A percentile compares a stretch with the other conserved stretches of the same genome.
Conservation (phyloP, 2,888 invertebrate species). For the Cerceris ruficornis region DNA sequence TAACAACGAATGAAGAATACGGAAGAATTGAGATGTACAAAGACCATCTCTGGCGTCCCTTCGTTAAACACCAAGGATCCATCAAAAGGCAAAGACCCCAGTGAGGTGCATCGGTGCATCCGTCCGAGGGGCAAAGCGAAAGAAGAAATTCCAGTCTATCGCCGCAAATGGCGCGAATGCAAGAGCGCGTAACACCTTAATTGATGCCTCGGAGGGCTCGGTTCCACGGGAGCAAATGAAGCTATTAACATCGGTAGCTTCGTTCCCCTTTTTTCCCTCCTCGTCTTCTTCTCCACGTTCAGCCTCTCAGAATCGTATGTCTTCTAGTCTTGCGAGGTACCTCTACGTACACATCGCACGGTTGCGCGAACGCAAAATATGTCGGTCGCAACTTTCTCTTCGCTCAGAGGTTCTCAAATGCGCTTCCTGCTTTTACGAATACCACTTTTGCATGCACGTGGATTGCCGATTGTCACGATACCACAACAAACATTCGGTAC, state of each 20-base stretch:
- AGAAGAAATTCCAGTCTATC: constrained; percentile 51
- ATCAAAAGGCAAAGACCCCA: too few relatives aligned
- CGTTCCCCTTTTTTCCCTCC: constrained; percentile 11
- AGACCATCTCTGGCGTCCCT: too few relatives aligned
- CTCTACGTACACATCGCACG: constrained; percentile 48
- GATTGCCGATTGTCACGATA: constrained; percentile 2
- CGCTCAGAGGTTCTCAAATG: constrained; percentile 77
- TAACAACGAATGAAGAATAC: too few relatives aligned
- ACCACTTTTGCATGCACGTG: not conserved
- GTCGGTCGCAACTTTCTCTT: constrained; percentile 80
- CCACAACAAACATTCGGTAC: not conserved
- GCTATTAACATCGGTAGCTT: constrained; percentile 58
- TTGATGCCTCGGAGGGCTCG: constrained; percentile 57
- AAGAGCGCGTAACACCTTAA: constrained; percentile 62
- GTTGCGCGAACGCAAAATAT: constrained; percentile 73
- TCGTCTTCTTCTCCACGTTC: constrained; percentile 1
- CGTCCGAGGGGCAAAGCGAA: not conserved
- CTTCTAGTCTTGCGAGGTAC: constrained; percentile 42
- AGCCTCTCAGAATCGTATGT: constrained; percentile 26
- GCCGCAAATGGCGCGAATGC: constrained; percentile 53
- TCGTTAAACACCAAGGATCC: too few relatives aligned
- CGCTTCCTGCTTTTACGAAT: constrained; percentile 76
- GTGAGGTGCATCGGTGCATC: too few relatives aligned
- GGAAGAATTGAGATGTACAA: too few relatives aligned
- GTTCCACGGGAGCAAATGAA: constrained; percentile 67